Evolutionary conservation across 2,888 invertebrate species (phyloP).

Genomic region (Schizaphis graminum): DNA sequence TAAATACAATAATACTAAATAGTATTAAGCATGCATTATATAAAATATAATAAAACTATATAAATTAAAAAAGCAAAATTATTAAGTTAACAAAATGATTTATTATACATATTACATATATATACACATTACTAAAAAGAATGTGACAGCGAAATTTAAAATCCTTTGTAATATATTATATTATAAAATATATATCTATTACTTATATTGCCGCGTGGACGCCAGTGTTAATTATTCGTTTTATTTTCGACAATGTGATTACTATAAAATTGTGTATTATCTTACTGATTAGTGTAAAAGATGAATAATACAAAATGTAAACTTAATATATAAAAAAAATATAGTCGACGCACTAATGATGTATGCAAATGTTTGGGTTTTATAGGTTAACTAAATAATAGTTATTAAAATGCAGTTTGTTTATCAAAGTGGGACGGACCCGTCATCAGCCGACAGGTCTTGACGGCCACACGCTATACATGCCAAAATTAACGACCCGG

Average conservation of each 20-base stretch:
- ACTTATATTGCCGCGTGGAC: neutral
- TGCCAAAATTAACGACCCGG: conserved; percentile 61
- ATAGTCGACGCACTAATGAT: conserved; percentile 52
- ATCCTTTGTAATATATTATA: neutral
- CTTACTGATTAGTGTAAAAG: conserved; percentile 5
- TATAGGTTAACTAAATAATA: conserved; percentile 60
- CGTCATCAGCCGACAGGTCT: conserved; percentile 55
- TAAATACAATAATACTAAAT: neutral
- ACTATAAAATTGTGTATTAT: neutral
- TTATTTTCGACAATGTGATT: neutral
- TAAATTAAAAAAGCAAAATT: neutral
- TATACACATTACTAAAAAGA: neutral
- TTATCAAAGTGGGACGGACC: conserved; percentile 56
- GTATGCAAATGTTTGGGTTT: conserved; percentile 60
- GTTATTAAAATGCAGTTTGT: conserved; percentile 65
- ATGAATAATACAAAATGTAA: neutral
- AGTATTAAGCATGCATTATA: neutral
- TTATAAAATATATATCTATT: neutral
- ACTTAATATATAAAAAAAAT: neutral
- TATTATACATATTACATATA: no score
- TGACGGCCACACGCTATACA: conserved; percentile 62
- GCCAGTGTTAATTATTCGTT: conserved; percentile 12
- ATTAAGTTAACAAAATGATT: neutral
- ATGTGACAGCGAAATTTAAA: neutral
- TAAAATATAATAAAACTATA: neutral